Conservation (phyloP, 2,888 invertebrate genomes). For the Diarsia brunnea region DNA sequence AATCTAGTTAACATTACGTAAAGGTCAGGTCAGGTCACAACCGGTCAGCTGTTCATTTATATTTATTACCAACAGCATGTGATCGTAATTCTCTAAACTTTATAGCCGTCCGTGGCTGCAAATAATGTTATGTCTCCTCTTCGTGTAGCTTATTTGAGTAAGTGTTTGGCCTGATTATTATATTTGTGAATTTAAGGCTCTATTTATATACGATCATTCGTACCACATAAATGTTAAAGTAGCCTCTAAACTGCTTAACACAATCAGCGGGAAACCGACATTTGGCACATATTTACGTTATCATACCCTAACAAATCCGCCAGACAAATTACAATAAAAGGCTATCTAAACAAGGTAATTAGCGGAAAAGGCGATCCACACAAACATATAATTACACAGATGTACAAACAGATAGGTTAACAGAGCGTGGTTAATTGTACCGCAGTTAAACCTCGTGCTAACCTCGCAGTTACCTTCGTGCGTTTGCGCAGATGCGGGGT, state of each 20-base stretch:
- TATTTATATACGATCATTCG: background rate
- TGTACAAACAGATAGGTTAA: slow-evolving; percentile 60
- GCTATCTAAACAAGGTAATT: slow-evolving; percentile 52
- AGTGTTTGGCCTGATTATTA: too few species aligned
- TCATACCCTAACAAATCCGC: background rate
- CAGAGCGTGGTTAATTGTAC: slow-evolving; percentile 63
- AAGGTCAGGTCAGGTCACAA: slow-evolving; percentile 4
- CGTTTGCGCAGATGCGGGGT: slow-evolving; percentile 30
- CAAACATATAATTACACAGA: slow-evolving; percentile 57
- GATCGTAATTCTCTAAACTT: background rate
- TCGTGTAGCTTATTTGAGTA: background rate
- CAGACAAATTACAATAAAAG: slow-evolving; percentile 33
- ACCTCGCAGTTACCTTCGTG: slow-evolving; percentile 55
- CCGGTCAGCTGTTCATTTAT: background rate
- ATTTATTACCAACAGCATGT: background rate
- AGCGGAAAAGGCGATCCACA: slow-evolving; percentile 45
- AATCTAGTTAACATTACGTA: slow-evolving; percentile 16
- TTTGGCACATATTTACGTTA: slow-evolving; percentile 34
- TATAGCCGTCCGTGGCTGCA: slow-evolving; percentile 17
- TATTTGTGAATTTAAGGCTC: background rate
- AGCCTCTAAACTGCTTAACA: background rate
- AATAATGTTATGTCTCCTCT: slow-evolving; percentile 8
- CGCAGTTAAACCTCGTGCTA: slow-evolving; percentile 45
- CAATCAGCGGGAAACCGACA: slow-evolving; percentile 25
- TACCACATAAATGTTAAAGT: background rate